Conservation (phyloP, 2,797 vertebrate genomes). For the Masticophis lateralis region DNA sequence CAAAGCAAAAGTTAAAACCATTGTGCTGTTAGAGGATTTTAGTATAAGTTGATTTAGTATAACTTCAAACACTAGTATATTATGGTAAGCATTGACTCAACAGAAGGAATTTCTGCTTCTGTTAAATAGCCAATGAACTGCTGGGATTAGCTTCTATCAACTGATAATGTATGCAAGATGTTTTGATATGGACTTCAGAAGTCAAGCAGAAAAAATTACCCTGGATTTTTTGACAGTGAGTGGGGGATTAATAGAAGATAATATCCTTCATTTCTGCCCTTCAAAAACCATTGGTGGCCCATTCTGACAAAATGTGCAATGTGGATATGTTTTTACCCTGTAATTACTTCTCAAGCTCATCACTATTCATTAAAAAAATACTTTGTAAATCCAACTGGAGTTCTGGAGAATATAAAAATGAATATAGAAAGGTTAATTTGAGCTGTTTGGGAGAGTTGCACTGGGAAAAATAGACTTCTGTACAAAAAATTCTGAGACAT, state of each 20-base stretch:
- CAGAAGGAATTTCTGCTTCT: not conserved
- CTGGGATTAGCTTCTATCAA: not conserved
- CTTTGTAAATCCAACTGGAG: not conserved
- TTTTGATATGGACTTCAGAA: not conserved
- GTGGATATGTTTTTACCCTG: not conserved
- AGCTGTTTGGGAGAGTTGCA: not conserved
- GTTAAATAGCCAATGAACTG: not conserved
- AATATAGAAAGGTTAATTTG: not conserved
- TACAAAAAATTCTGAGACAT: not conserved
- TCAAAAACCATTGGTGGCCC: not conserved
- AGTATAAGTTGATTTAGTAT: not conserved
- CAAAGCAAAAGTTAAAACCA: not conserved
- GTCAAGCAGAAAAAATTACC: not conserved
- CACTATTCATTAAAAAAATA: not conserved
- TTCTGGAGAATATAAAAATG: not conserved
- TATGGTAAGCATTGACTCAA: not conserved
- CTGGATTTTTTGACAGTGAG: not conserved
- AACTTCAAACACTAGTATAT: not conserved
- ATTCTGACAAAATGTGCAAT: not conserved
- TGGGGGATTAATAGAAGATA: not conserved
- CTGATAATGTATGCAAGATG: not conserved
- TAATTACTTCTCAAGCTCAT: not conserved
- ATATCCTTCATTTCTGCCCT: not conserved
- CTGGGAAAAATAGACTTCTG: not conserved
- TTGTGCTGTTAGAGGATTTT: not conserved